Evolutionary conservation across 2,888 invertebrate species (phyloP).

Genomic region (Junonia oenone): DNA sequence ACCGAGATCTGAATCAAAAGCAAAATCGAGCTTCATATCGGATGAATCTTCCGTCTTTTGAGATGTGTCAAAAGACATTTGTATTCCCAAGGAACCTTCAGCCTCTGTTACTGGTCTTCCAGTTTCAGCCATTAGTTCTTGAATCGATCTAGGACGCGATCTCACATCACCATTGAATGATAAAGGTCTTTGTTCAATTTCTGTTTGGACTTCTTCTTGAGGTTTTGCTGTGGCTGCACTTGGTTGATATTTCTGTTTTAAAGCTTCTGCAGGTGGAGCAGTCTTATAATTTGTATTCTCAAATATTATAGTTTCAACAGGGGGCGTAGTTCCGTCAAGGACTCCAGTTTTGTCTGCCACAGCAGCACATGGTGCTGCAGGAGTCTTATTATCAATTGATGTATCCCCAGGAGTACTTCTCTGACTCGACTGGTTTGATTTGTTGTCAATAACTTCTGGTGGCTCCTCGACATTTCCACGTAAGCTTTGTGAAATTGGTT

Average conservation of each 20-base stretch:
- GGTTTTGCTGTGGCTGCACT: slow-evolving; percentile 63
- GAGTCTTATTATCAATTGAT: slow-evolving; percentile 51
- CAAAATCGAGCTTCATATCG: slow-evolving; percentile 95
- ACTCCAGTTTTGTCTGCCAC: slow-evolving; percentile 76
- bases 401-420: slow-evolving; percentile 67
- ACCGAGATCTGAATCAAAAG: slow-evolving; percentile 90
- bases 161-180: slow-evolving; percentile 68
- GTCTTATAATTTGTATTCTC: slow-evolving; percentile 94
- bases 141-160: slow-evolving; percentile 62
- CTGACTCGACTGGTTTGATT: slow-evolving; percentile 65
- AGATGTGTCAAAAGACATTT: slow-evolving; percentile 82
- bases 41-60: slow-evolving; percentile 86
- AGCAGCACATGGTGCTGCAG: slow-evolving; percentile 43
- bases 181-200: slow-evolving; percentile 68
- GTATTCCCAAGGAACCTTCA: slow-evolving; percentile 79
- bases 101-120: slow-evolving; percentile 53
- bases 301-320: slow-evolving; percentile 93
- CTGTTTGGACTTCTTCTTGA: slow-evolving; percentile 68
- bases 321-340: slow-evolving; percentile 87
- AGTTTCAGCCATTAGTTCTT: slow-evolving; percentile 66
- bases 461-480: slow-evolving; percentile 76
- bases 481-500: slow-evolving; percentile 86
- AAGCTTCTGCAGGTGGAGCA: slow-evolving; percentile 82
- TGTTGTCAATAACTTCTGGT: slow-evolving; percentile 48
- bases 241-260: slow-evolving; percentile 82